phyloP scores from a whole-genome alignment of 2,113 vertebrate genomes.

The Sciurus niger region DNA sequence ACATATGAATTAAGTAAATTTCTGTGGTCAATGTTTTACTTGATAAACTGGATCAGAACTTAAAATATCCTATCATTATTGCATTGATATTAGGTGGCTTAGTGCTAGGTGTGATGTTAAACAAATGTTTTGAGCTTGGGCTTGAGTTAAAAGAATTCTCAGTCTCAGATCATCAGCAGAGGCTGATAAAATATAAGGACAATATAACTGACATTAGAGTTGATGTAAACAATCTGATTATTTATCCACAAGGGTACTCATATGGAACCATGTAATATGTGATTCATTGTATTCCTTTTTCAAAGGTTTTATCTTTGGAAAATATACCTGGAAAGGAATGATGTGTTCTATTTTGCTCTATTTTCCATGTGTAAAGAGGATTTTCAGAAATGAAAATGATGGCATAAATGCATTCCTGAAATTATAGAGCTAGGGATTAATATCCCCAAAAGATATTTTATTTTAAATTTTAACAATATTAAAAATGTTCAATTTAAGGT shows the following conservation, averaged over 20 bases:
- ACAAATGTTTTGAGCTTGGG: background rate
- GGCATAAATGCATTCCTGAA: background rate
- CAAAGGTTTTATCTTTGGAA: background rate
- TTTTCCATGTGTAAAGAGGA: slow-evolving; percentile 1
- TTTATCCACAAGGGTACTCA: slow-evolving; percentile 8
- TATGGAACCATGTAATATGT: background rate
- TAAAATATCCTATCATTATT: background rate
- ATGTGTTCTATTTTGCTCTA: background rate
- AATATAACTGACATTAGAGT: background rate
- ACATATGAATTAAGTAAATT: background rate
- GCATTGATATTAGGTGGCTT: background rate
- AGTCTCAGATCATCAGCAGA: background rate
- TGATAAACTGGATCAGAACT: background rate
- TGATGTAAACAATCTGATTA: background rate
- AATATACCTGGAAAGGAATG: slow-evolving; percentile 13
- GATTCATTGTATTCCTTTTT: background rate
- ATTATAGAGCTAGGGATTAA: background rate
- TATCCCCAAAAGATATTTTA: background rate
- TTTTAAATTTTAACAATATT: slow-evolving; percentile 7
- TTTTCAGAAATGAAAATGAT: slow-evolving; percentile 12
- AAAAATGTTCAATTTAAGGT: background rate
- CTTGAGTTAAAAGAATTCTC: background rate
- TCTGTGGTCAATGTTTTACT: background rate
- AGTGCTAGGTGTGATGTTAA: background rate
- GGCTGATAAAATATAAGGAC: background rate